Conservation (phyloP, 2,888 invertebrate species). For the Drosophila villosipedis region DNA sequence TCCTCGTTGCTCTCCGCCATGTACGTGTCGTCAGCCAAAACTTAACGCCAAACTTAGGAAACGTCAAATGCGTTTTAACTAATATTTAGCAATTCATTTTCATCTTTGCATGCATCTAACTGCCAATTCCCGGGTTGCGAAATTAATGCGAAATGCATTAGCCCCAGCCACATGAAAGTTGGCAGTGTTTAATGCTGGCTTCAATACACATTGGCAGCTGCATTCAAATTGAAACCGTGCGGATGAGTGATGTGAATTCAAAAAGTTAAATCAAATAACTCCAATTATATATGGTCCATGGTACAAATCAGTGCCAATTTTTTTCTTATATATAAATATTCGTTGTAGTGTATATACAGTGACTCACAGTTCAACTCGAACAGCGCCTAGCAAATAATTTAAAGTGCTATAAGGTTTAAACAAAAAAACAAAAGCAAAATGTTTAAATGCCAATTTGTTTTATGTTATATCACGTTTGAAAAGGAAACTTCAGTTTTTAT, state of each 20-base stretch:
- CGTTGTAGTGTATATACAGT: background rate
- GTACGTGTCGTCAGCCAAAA: constrained; percentile 48
- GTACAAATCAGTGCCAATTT: constrained; percentile 38
- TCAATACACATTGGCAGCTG: constrained; percentile 1
- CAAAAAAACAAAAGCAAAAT: too few species aligned
- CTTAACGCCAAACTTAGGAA: constrained; percentile 63
- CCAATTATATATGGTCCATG: constrained; percentile 39
- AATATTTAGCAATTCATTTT: constrained; percentile 77
- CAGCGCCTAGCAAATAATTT: too few species aligned
- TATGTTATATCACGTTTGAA: too few species aligned
- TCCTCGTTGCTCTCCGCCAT: constrained; percentile 1
- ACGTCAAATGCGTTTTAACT: constrained; percentile 76
- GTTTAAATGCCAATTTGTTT: too few species aligned
- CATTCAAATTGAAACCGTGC: constrained; percentile 34
- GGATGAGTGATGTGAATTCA: constrained; percentile 43
- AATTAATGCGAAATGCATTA: constrained; percentile 75
- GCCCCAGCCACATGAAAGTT: constrained; percentile 59
- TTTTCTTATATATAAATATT: background rate
- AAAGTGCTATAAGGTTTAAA: too few species aligned
- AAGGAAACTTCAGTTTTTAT: too few species aligned
- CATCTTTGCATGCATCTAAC: constrained; percentile 61
- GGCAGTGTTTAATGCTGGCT: constrained; percentile 36
- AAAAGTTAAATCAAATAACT: constrained; percentile 23
- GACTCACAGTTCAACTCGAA: too few species aligned
- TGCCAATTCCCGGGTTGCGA: constrained; percentile 56